A percentile compares a stretch with the other conserved stretches of the same genome.
Evolutionary conservation across 2,888 invertebrate species (phyloP).

Genomic region (Ormyrus thymus): DNA sequence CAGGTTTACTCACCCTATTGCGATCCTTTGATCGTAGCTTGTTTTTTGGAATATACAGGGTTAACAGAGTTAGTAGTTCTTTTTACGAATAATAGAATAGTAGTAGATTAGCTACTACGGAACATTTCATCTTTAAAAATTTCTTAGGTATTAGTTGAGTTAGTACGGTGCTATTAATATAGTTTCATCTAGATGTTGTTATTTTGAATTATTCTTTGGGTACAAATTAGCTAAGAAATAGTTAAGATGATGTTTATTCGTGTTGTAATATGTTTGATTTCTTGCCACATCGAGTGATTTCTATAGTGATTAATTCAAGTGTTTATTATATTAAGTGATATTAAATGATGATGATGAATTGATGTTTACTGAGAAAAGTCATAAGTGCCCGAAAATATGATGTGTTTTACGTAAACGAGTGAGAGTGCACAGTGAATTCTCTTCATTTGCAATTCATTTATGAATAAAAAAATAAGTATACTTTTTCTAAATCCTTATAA

Average conservation of each 20-base stretch:
- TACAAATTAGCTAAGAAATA: slow-evolving; percentile 41
- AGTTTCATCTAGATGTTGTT: slow-evolving; percentile 30
- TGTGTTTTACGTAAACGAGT: background rate
- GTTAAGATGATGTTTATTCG: slow-evolving; percentile 29
- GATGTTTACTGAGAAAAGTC: slow-evolving; percentile 18
- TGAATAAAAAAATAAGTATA: no score
- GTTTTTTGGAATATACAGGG: slow-evolving; percentile 71
- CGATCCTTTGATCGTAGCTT: slow-evolving; percentile 75
- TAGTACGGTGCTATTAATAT: slow-evolving; percentile 5
- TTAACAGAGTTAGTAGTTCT: slow-evolving; percentile 64
- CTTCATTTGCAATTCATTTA: no score
- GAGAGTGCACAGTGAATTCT: no score
- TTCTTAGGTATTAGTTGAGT: slow-evolving; percentile 45
- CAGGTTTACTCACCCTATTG: slow-evolving; percentile 71
- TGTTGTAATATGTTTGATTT: slow-evolving; percentile 3
- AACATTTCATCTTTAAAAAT: slow-evolving; percentile 48
- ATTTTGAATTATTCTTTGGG: slow-evolving; percentile 25
- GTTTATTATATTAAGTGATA: slow-evolving; percentile 20
- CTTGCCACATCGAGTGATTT: slow-evolving; percentile 10
- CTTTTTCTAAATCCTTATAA: no score
- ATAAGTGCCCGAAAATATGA: background rate
- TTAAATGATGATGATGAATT: slow-evolving; percentile 4
- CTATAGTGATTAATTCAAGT: slow-evolving; percentile 17
- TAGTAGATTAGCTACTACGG: slow-evolving; percentile 34
- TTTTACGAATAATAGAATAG: slow-evolving; percentile 39